Evolutionary conservation across 2,113 vertebrate genomes (phyloP).

Genomic region (Mastomys coucha): DNA sequence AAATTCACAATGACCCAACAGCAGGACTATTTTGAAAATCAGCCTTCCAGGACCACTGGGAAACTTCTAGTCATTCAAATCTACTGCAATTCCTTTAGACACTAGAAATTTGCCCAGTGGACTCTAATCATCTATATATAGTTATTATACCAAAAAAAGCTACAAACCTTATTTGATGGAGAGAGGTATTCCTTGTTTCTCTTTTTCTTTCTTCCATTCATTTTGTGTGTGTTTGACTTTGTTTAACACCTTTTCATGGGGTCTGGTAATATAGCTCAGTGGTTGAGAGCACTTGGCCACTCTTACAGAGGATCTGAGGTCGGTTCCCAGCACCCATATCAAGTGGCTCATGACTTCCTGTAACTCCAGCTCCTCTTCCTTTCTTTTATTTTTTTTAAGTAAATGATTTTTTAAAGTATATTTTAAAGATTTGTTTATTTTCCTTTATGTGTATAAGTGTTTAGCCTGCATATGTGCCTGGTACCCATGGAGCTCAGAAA

Average conservation of each 20-base stretch:
- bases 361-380: not conserved
- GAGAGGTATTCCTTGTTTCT: not conserved
- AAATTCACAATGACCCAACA: not conserved
- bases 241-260: not conserved
- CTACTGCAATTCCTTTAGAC: not conserved
- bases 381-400: not conserved
- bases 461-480: not conserved
- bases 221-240: not conserved
- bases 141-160: not conserved
- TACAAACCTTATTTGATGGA: not conserved
- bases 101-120: not conserved
- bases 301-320: not conserved
- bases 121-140: not conserved
- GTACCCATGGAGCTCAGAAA: not conserved
- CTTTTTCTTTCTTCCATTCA: not conserved
- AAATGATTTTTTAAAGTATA: not conserved
- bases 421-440: not conserved
- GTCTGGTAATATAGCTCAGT: not conserved
- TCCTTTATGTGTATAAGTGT: not conserved
- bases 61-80: slow-evolving; percentile 15
- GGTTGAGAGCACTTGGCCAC: too few relatives aligned
- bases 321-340: not conserved
- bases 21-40: slow-evolving; percentile 14
- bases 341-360: not conserved
- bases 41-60: not conserved